Evolutionary conservation across 92 coral and sea anemone genomes (phyloP).

Genomic region (Zoanthus sansibaricus): DNA sequence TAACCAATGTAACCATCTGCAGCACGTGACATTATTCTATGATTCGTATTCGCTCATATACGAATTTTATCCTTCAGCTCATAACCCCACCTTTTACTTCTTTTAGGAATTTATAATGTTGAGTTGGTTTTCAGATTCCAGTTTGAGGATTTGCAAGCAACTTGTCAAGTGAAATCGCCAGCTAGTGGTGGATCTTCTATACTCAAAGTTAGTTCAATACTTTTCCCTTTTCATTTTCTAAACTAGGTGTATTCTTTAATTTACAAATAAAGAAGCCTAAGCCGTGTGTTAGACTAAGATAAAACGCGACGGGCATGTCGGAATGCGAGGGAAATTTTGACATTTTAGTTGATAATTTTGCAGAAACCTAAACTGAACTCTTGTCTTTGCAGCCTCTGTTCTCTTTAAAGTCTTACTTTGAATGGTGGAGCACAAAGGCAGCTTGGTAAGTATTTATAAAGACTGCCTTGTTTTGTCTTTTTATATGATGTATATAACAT

Average conservation of each 20-base stretch:
- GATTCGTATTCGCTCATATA: background rate
- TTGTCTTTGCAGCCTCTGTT: slow-evolving; percentile 77
- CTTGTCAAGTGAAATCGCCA: slow-evolving; percentile 66
- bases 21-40: background rate
- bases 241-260: background rate
- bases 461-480: background rate
- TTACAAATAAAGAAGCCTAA: too few relatives aligned
- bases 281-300: too few relatives aligned
- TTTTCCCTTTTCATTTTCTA: background rate
- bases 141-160: slow-evolving; percentile 79
- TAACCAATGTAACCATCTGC: background rate
- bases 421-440: slow-evolving; percentile 94
- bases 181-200: slow-evolving; percentile 66
- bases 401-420: slow-evolving; percentile 79
- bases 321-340: too few relatives aligned
- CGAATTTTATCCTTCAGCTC: too few relatives aligned
- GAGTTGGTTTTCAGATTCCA: slow-evolving; percentile 56
- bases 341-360: background rate
- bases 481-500: background rate
- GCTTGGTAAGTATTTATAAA: slow-evolving; percentile 69
- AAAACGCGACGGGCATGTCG: too few relatives aligned
- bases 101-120: background rate
- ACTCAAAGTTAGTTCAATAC: slow-evolving; percentile 49
- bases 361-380: background rate
- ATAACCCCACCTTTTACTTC: background rate